These are phyloP conservation scores for Sturmia bella DNA, from an alignment of 2,888 invertebrate species.

Conservation along the genomic window DNA sequence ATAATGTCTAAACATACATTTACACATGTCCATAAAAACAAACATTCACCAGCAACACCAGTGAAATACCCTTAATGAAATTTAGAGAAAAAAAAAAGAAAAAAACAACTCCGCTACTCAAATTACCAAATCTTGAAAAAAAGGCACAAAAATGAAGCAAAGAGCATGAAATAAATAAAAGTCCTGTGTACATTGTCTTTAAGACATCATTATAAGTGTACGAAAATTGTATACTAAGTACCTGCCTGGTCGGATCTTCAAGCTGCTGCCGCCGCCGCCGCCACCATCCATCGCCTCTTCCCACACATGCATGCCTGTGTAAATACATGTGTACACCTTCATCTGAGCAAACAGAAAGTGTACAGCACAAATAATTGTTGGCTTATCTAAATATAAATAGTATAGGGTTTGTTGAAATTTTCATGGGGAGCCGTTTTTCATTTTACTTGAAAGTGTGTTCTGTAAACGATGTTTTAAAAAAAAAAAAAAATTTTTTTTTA, in stretches of 20 bases:
- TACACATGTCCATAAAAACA: constrained; percentile 8
- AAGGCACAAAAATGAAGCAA: constrained; percentile 34
- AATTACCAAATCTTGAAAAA: constrained; percentile 65
- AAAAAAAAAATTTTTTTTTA: too few species aligned
- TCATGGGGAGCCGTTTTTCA: too few species aligned
- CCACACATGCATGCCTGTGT: constrained; percentile 40
- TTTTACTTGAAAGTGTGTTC: too few species aligned
- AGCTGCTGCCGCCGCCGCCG: constrained; percentile 56
- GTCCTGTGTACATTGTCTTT: constrained; percentile 51
- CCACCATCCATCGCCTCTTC: constrained; percentile 62
- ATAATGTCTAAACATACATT: constrained; percentile 28
- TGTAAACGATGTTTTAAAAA: too few species aligned
- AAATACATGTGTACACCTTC: constrained; percentile 5
- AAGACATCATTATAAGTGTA: constrained; percentile 60
- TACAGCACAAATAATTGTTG: neutral
- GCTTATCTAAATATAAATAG: neutral
- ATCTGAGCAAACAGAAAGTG: neutral
- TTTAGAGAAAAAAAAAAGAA: constrained; percentile 8
- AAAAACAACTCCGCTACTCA: constrained; percentile 61
- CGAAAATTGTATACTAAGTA: constrained; percentile 57
- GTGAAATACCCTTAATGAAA: constrained; percentile 12
- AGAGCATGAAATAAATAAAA: constrained; percentile 58
- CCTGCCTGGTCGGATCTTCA: constrained; percentile 61
- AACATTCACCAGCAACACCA: constrained; percentile 55
- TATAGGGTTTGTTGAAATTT: too few species aligned